phyloP scores from a whole-genome alignment of 2,797 vertebrate genomes.

The Zonotrichia albicollis region DNA sequence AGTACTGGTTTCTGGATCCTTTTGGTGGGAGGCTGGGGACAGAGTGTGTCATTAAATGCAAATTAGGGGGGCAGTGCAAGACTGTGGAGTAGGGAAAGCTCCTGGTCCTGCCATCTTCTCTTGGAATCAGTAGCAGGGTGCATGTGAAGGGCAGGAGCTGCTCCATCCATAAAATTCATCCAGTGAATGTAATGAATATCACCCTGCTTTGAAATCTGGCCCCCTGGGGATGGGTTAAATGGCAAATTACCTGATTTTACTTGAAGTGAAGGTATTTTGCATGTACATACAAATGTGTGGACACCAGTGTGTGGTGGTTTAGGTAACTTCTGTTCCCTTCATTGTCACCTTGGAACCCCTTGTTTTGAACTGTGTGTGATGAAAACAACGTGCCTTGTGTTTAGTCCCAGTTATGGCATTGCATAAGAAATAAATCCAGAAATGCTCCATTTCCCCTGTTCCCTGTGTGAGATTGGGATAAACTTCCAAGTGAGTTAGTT shows the following conservation, averaged over 20 bases:
- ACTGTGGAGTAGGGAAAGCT: background rate
- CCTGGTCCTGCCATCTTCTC: background rate
- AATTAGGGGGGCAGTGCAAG: background rate
- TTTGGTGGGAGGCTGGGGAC: background rate
- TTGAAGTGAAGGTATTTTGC: background rate
- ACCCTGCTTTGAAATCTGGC: background rate
- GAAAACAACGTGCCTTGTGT: background rate
- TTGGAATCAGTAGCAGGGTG: background rate
- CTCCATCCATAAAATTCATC: background rate
- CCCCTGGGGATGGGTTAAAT: background rate
- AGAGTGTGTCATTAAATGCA: background rate
- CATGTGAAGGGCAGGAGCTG: background rate
- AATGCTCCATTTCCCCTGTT: background rate
- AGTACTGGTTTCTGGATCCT: fast-evolving
- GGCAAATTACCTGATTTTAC: background rate
- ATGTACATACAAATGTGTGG: fast-evolving
- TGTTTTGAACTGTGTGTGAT: background rate
- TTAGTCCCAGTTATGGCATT: background rate
- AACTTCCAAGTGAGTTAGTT: background rate
- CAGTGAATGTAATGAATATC: background rate
- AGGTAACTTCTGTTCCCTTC: background rate
- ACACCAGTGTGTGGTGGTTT: fast-evolving
- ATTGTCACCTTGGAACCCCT: background rate
- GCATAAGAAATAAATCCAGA: background rate
- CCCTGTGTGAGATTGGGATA: background rate